Evolutionary conservation across 2,888 invertebrate species (phyloP).

Genomic region (Rhorus exstirpatorius): DNA sequence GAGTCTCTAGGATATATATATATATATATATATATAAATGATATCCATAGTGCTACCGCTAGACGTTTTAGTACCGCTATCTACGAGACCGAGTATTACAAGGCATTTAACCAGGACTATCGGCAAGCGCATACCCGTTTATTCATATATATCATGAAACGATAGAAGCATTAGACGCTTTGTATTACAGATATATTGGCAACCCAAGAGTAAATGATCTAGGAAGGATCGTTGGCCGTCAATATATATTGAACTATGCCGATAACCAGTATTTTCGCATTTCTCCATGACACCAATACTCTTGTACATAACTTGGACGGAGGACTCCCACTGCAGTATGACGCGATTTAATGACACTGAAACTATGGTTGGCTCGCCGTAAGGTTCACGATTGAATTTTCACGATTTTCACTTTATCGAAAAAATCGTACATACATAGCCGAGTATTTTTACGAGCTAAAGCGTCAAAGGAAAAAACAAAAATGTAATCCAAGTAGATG

Average conservation of each 20-base stretch:
- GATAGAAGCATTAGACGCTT: conserved; percentile 1
- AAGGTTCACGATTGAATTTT: conserved; percentile 11
- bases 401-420: conserved; percentile 9
- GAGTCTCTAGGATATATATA: conserved; percentile 59
- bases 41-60: neutral
- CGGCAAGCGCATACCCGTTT: conserved; percentile 57
- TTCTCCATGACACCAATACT: conserved; percentile 3
- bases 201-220: conserved; percentile 2
- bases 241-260: neutral
- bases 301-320: neutral
- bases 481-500: neutral
- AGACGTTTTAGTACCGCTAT: conserved; percentile 66
- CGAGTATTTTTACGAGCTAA: neutral
- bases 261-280: conserved; percentile 2
- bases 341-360: too few species aligned
- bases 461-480: neutral
- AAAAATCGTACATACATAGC: neutral
- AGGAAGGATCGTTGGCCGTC: conserved; percentile 16
- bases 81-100: conserved; percentile 75
- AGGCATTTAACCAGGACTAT: conserved; percentile 74
- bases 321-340: too few species aligned
- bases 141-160: neutral
- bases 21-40: conserved; percentile 6
- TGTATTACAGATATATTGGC: conserved; percentile 6
- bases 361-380: neutral